These are phyloP conservation scores for Lathamus discolor DNA, from an alignment of 2,113 vertebrate species.

Conservation along the genomic window DNA sequence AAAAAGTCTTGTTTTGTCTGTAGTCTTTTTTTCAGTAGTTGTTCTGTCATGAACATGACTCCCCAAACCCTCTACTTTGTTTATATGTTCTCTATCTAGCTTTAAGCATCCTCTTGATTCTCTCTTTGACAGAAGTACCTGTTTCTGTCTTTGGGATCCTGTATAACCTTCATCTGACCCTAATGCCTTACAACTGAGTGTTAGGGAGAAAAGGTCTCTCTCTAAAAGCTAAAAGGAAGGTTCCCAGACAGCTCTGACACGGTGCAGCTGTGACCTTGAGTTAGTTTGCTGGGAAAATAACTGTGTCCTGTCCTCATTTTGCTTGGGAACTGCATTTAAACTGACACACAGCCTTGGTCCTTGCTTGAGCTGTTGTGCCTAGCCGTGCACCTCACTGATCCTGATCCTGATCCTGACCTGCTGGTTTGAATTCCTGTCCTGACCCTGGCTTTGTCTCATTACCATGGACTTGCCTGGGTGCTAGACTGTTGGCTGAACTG, in stretches of 20 bases:
- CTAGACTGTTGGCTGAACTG: neutral
- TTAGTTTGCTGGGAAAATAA: neutral
- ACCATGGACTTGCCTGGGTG: neutral
- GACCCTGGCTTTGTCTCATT: rapidly evolving
- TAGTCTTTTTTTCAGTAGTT: neutral
- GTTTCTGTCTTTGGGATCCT: neutral
- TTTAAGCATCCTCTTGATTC: neutral
- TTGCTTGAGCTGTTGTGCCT: neutral
- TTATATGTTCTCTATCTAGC: neutral
- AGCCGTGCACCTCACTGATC: too few relatives aligned
- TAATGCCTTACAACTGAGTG: neutral
- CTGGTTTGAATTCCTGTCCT: neutral
- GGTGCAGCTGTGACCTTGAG: neutral
- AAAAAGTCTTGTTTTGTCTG: neutral
- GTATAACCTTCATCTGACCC: neutral
- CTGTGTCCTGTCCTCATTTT: neutral
- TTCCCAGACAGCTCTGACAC: neutral
- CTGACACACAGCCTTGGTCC: neutral
- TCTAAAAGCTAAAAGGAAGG: neutral
- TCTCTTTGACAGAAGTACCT: neutral
- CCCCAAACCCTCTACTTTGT: neutral
- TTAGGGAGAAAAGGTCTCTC: neutral
- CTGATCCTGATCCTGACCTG: neutral
- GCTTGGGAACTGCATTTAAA: rapidly evolving
- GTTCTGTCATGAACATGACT: neutral